Evolutionary conservation across 1,140 invertebrate genomes (phyloP).

Genomic region (Drosophila paulistorum): DNA sequence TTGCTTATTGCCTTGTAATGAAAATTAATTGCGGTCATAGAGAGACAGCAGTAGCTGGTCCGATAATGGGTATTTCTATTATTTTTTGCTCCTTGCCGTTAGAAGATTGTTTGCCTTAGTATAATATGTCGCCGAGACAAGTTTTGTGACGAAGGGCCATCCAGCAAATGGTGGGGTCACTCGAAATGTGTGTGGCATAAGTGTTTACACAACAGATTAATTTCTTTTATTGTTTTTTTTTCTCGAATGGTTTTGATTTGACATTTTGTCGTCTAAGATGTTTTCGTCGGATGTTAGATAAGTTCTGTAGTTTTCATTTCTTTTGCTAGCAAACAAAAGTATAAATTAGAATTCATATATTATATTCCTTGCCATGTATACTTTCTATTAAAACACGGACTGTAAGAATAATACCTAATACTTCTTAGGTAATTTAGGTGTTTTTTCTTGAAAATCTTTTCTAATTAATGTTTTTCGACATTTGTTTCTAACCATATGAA

Average conservation of each 20-base stretch:
- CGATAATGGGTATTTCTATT: conserved; percentile 35
- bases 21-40: conserved; percentile 76
- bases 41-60: conserved; percentile 29
- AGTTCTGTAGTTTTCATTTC: background rate
- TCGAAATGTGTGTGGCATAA: conserved; percentile 41
- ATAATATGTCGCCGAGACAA: conserved; percentile 34
- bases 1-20: conserved; percentile 77
- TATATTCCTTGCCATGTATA: too few species aligned
- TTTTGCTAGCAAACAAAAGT: background rate
- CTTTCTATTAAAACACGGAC: too few species aligned
- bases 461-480: too few species aligned
- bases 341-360: too few species aligned
- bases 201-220: conserved; percentile 71
- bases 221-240: conserved; percentile 40
- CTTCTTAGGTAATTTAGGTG: too few species aligned
- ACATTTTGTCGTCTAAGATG: conserved; percentile 38
- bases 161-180: too few species aligned
- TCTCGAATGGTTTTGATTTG: conserved; percentile 18
- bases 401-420: too few species aligned
- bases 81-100: conserved; percentile 34
- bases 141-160: background rate
- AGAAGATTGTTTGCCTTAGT: conserved; percentile 41
- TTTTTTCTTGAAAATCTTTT: too few species aligned
- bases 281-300: conserved; percentile 29
- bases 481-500: too few species aligned